Evolutionary conservation across 2,797 vertebrate species (phyloP), one percentile per base, ranked within the genome.

Genomic region (Phrynocephalus guinanensis): DNA sequence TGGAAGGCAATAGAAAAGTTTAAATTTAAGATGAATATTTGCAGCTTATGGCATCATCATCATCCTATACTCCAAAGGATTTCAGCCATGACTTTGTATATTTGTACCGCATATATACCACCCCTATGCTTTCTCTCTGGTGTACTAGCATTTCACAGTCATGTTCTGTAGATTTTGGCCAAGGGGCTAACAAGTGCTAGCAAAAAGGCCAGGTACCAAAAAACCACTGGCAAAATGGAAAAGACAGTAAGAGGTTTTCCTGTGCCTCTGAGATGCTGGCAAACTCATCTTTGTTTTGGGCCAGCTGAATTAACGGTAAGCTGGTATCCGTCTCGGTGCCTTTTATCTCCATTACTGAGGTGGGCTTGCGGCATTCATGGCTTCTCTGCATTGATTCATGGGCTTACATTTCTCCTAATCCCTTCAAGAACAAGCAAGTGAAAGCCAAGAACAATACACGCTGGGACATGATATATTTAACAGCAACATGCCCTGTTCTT

Each of bases 341-440:
- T 93, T 91, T 93, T 33, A 91, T 92, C 93, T 95, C 93, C 84
- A 89, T 91, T 94, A 93, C 86, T 89, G 91, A 91, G 94, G 93
- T 91, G 90, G 86, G 38, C 85, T 93, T 79, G 90, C 88, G 87
- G 89, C 87, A 93, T 93, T 93, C 95, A 94, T 93, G 94, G 93
- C 87, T 92, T 82, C 94, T 94, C 94, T 94, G 90, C 93, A 95
- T 89, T 93, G 95, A 96, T 91, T 96, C 90, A 94, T 91, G 88
- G 89, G 83, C 78, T 95, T 94, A 93, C 93, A 93, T 56, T 56
- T 56, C 90, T 92, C 89, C 90, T 95, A 95, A 96, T 94, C 93
- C 90, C 91, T 94, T 91, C 87, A 89, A 93, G 90, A 94, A 92
- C 93, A 96, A 44, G 94, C 93, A 96, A 96, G 96, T 96, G 92